Base-by-base conservation (phyloP, 2,888 invertebrate species). In the Alloplasta piceator region DNA sequence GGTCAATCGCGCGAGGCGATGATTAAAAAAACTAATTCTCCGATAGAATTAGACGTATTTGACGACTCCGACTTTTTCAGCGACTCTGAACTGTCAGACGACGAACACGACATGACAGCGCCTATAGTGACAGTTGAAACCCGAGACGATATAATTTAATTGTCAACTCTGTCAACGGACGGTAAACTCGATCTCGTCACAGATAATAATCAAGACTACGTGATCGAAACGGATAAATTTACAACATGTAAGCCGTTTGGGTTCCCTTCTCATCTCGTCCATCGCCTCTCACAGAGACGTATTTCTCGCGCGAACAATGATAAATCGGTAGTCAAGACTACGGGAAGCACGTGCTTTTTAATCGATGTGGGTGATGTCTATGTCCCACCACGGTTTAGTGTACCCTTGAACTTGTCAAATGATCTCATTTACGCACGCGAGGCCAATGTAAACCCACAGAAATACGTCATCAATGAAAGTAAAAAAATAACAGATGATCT, bases 341-440 rank as follows among this genome's bases (percentile, higher is more conserved):
- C 26, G 39, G 78, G 72, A 3, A 67, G 66, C 6, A 71, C 78
- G 0, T 66, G 78, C 14, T 78, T 78, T 14, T 36, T 73, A 5
- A 78, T 78, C 5, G 61, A 66, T 55, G 61, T 78, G 4, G 72
- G 66, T 6, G 72, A 78, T 6, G 72, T 82, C n/a, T 58, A 72
- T 26, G 80, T 78, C 6, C 78, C 77, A 1, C 82, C 80, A 26
- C 78, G 75, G 80, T 78, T 80, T 48, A 80, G 80, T 56, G 61
- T 80, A 6, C 39, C 77, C 10, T 68, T 52, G 6, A 68, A 63
- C 5, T 36, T 61, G 26, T 80, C 77, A 10, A n/a, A 58, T 10
- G 70, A 77, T 36, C n/a, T 80, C 7, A 80, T 66, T 38, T 41
- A 84, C 36, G 81, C 76, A 0, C 61, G 79, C 7, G 77, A 83